Conservation (phyloP, 2,113 vertebrate species). For the Pelodiscus sinensis region DNA sequence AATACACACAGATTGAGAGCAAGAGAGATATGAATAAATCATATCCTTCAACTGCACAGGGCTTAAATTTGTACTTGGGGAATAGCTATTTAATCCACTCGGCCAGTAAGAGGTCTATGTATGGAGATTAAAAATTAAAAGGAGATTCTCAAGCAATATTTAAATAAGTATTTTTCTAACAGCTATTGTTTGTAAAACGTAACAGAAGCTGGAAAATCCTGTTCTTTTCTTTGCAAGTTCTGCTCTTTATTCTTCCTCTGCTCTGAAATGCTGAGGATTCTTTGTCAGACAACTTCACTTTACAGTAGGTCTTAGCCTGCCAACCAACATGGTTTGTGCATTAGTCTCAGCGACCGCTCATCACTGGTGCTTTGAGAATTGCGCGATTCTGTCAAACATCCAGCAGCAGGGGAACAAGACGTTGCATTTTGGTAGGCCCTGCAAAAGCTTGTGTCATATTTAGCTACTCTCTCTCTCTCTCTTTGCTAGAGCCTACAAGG, state of each 20-base stretch:
- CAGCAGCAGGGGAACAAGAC: background rate
- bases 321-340: background rate
- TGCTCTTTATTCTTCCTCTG: too few relatives aligned
- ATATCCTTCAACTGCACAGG: background rate
- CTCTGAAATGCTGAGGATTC: background rate
- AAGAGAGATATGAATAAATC: too few relatives aligned
- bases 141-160: background rate
- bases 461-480: background rate
- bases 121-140: background rate
- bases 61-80: background rate
- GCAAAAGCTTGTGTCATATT: background rate
- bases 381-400: background rate
- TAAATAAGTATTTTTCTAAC: background rate
- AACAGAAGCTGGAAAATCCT: background rate
- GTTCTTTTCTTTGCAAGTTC: background rate
- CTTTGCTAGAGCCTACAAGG: background rate
- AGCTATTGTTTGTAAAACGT: background rate
- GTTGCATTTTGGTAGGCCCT: background rate
- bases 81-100: background rate
- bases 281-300: background rate
- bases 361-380: background rate
- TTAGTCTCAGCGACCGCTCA: background rate
- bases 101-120: background rate
- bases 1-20: too few relatives aligned
- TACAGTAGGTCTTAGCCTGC: background rate